Base-by-base conservation (phyloP, 2,113 vertebrate genomes). In the Phoenicopterus ruber region DNA sequence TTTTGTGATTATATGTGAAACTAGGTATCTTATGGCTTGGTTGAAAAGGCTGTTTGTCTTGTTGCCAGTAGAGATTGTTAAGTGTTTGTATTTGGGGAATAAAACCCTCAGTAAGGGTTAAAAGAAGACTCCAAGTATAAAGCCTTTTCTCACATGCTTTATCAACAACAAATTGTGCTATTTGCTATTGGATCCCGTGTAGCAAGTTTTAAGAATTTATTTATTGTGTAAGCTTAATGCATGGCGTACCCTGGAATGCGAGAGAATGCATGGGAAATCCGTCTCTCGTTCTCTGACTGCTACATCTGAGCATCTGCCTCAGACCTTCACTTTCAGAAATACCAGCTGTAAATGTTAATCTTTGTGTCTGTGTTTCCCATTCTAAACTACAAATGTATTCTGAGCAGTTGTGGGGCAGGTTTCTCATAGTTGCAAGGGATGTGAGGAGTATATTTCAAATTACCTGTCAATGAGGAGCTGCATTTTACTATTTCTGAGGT, bases 181-280 rank as follows among this genome's bases (percentile, higher is more conserved):
- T 95, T 91, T 91, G 49, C 66, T 90, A 12, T 91, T 67, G 78
- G 71, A 91, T 83, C 90, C n/a, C 1, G 3, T 77, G 74, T 73
- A 71, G 40, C n/a, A 65, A 67, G 54, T 63, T 55, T 69, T 19
- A 0, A 17, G 38, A 15, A 9, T 18, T 8, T n/a, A 76, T 13
- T 91, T 70, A 3, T 15, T 83, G 42, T 95, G 77, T 74, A 93
- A 71, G 36, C 42, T 94, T 91, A 36, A 71, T 93, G 89, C 83
- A 91, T 82, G 82, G 57, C 83, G 40, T 89, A 47, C n/a, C 29
- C 36, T 40, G 67, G 74, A 92, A 92, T 52, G 84, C 77, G 73
- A 80, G 69, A 80, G 84, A 83, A 83, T 86, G 95, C 88, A 80
- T 88, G 85, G 42, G 74, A 93, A 88, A 72, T 70, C 63, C 36